Evolutionary conservation across 2,113 vertebrate genomes (phyloP), one percentile per base, ranked within the genome.

Genomic region (Sigmodon hispidus): DNA sequence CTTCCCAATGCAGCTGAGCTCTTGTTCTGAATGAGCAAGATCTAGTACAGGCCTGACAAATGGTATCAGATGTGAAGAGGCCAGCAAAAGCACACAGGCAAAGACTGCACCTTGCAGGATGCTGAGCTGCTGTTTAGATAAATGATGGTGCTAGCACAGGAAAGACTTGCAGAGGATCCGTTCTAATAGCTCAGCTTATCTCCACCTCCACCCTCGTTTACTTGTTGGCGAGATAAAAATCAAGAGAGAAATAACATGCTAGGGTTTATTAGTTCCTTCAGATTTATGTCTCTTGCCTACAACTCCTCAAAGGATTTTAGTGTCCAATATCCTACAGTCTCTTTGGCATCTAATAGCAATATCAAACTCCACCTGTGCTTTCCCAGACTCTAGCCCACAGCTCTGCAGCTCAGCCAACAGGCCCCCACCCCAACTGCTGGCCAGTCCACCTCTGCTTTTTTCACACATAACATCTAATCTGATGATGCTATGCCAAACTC

Each of bases 191-290:
- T 91, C 50, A 22, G 63, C 69, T 76, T 70, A 34, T 88, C 89
- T 91, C 61, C 75, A 55, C 76, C 21, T 67, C 61, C 59, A 88
- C 57, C 9, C 85, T 48, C 72, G 40, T 75, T 97, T 90, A 43
- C 48, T 67, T 67, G 0, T 48, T 31, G 43, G 92, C 89, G 40
- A 94, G 92, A 88, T 79, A 57, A 90, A 84, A 94, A 93, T 91
- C 87, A 90, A 80, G 29, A 63, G 19, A 75, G 73, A 93, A 93
- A 70, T 76, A 50, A 72, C 40, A 16, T 57, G n/a, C 24, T 76
- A 7, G 34, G 45, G n/a, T 59, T 85, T 93, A 91, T 83, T 65
- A 67, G 89, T 77, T 83, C 50, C 17, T 93, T 87, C 73, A 73
- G 12, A 94, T 94, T 67, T 55, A 61, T 72, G 24, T 67, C 61